Base-by-base conservation (phyloP, 1,140 invertebrate species). In the Hyposmocoma kahamanoa region DNA sequence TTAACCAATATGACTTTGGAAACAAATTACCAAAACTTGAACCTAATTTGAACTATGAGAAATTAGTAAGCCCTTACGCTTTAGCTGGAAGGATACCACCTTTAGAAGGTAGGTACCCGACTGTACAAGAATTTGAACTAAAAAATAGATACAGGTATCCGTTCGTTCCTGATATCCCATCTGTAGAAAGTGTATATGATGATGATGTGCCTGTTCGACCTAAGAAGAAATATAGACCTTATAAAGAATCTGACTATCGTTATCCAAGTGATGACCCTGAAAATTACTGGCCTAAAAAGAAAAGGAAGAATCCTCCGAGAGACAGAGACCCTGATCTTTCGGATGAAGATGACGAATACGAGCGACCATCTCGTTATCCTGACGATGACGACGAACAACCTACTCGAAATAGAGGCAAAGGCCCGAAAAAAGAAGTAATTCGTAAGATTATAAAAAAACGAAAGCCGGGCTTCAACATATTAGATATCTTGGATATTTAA, bases 401-500 rank as follows among this genome's bases (percentile, higher is more conserved):
- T 22, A 67, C 77, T 2, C 60, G 63, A 22, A 51, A 53, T n/a
- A 52, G 74, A 56, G 60, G 45, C 13, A 48, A 61, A 20, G 62
- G 48, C 11, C 67, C 60, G 4, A 79, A 77, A 44, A 78, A 76
- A 47, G 77, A 82, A 66, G 50, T 84, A 10, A 59, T 84, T n/a
- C 58, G 71, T 21, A 84, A 84, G 72, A 61, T 84, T 39, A 66
- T 84, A 1, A 80, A 75, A 42, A 84, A 83, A 65, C 62, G 64
- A 57, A 75, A 68, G 47, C 74, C 77, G 10, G 55, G 68, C 15
- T 68, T 84, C 22, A 84, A 80, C 51, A 44, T 84, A 42, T 61
- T 84, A 72, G 81, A 84, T 48, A 76, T 84, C 63, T 76, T 84
- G 57, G 81, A 84, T 72, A 80, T 84, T 69, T 84, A 80, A n/a